Evolutionary conservation across 2,113 vertebrate genomes (phyloP).

Genomic region (Mesocricetus auratus): DNA sequence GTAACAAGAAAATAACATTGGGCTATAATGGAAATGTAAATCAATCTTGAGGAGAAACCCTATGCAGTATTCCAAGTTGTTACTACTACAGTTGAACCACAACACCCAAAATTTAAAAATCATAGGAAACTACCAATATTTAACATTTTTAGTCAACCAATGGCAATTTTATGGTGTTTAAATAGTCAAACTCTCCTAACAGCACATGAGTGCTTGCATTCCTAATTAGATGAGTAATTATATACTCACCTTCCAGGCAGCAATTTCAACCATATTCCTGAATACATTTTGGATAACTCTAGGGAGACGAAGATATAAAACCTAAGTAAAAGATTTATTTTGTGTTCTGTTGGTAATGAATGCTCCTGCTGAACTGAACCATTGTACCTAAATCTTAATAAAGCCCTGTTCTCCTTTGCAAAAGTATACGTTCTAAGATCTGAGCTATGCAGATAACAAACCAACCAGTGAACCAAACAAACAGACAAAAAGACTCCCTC

Average conservation of each 20-base stretch:
- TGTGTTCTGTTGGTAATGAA: neutral
- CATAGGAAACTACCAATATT: neutral
- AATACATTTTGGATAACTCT: neutral
- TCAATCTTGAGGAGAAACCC: neutral
- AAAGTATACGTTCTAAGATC: neutral
- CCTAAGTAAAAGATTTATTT: neutral
- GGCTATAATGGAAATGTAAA: neutral
- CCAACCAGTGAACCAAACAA: neutral
- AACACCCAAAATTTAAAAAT: neutral
- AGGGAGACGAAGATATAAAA: neutral
- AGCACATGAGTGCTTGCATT: neutral
- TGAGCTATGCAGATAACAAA: neutral
- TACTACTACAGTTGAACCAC: neutral
- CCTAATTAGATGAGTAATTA: neutral
- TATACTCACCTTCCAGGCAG: neutral
- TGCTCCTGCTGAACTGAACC: neutral
- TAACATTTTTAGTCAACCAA: neutral
- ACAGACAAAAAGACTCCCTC: neutral
- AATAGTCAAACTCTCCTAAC: neutral
- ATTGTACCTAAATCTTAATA: neutral
- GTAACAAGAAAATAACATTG: neutral
- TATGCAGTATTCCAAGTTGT: neutral
- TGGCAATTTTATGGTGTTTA: neutral
- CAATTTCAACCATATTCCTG: neutral
- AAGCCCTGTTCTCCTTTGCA: neutral